phyloP scores from a whole-genome alignment of 2,888 invertebrate genomes.

The Thereva unica region DNA sequence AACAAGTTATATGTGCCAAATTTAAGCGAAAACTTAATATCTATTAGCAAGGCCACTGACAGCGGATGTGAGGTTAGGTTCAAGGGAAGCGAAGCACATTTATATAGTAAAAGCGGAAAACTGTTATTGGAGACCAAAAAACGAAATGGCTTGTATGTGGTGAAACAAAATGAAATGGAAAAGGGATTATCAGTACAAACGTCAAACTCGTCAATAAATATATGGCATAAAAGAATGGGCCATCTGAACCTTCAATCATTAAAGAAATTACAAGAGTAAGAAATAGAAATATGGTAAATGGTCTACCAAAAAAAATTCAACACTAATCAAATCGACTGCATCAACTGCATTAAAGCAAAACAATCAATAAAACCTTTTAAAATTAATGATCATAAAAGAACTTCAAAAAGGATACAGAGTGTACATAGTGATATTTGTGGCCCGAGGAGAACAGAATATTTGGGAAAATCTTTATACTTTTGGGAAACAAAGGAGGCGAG shows the following conservation, averaged over 20 bases:
- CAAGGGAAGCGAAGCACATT: conserved; percentile 20
- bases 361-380: conserved; percentile 28
- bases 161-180: too few species aligned
- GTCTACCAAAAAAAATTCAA: conserved; percentile 13
- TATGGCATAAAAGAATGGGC: conserved; percentile 33
- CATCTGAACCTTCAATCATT: conserved; percentile 27
- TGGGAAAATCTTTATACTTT: conserved; percentile 37
- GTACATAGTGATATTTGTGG: conserved; percentile 42
- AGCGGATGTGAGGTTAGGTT: conserved; percentile 26
- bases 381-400: conserved; percentile 15
- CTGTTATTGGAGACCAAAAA: conserved; percentile 5
- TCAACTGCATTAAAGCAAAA: conserved; percentile 26
- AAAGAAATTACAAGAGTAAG: conserved; percentile 22
- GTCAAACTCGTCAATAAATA: neutral
- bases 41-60: conserved; percentile 31
- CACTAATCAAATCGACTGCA: conserved; percentile 13
- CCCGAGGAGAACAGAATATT: conserved; percentile 27
- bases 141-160: too few species aligned
- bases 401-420: conserved; percentile 20
- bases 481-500: conserved; percentile 23
- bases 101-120: conserved; percentile 19
- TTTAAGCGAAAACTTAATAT: conserved; percentile 28
- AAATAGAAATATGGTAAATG: conserved; percentile 29
- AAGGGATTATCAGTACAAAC: neutral
- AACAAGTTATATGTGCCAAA: conserved; percentile 30